A percentile compares a stretch with the other conserved stretches of the same genome.
phyloP scores from a whole-genome alignment of 2,888 invertebrate species.

The Sycophila texana region DNA sequence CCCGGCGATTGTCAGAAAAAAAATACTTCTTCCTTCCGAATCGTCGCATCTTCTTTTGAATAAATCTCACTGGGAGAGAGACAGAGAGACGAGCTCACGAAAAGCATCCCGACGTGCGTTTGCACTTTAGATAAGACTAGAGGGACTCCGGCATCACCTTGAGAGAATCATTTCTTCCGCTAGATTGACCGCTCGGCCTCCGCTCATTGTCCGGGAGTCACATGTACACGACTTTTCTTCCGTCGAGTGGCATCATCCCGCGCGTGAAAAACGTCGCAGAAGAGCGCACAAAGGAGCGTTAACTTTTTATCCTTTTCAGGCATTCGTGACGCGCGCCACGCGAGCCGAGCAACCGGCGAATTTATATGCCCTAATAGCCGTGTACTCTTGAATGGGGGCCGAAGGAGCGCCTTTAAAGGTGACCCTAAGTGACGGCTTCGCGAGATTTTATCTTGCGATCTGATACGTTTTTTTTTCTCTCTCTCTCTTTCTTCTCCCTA shows the following conservation, averaged over 20 bases:
- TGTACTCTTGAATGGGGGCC: too few relatives aligned
- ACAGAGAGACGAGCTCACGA: too few relatives aligned
- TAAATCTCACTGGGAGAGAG: too few relatives aligned
- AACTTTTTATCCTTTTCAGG: conserved; percentile 19
- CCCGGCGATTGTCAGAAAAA: background rate
- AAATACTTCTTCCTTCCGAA: too few relatives aligned
- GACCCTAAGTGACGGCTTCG: too few relatives aligned
- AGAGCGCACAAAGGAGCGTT: conserved; percentile 31
- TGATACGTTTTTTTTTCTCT: background rate
- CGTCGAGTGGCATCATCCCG: conserved; percentile 2
- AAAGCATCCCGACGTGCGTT: too few relatives aligned
- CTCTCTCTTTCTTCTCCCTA: background rate
- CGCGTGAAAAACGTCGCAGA: background rate
- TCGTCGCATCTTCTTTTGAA: background rate
- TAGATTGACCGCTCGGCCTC: conserved; percentile 24
- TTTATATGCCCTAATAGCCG: conserved; percentile 4
- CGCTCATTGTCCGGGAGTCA: conserved; percentile 3
- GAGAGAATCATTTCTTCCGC: conserved; percentile 44
- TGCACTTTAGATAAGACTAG: background rate
- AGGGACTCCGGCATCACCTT: conserved; percentile 31
- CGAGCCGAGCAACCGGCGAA: conserved; percentile 10
- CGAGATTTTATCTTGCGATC: too few relatives aligned
- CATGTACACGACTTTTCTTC: conserved; percentile 38
- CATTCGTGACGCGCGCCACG: conserved; percentile 9
- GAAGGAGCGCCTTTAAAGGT: too few relatives aligned